These are phyloP conservation scores for Cossypha polioptera DNA, from an alignment of 2,797 vertebrate genomes.

Conservation along the genomic window DNA sequence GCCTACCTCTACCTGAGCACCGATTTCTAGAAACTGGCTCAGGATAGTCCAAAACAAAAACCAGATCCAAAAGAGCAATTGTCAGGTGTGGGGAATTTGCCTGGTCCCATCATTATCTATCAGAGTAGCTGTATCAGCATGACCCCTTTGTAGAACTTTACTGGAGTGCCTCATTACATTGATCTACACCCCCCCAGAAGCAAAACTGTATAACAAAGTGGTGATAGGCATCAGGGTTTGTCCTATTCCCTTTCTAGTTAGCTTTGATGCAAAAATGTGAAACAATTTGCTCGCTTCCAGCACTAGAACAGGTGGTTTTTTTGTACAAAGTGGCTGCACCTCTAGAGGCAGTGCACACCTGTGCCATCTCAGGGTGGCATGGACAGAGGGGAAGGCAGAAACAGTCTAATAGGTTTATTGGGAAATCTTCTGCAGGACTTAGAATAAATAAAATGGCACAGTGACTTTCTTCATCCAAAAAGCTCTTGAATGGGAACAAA, in stretches of 20 bases:
- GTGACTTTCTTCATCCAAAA: neutral
- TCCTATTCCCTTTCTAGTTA: fast-evolving
- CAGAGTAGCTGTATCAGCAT: neutral
- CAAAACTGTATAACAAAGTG: neutral
- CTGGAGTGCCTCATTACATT: neutral
- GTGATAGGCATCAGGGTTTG: neutral
- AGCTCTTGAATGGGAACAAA: neutral
- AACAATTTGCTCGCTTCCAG: neutral
- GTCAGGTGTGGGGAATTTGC: neutral
- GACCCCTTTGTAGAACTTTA: neutral
- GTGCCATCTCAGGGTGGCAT: neutral
- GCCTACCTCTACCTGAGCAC: neutral
- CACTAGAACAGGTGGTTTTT: neutral
- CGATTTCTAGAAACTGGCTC: neutral
- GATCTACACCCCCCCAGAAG: neutral
- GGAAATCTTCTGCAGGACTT: neutral
- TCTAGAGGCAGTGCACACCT: neutral
- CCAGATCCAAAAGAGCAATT: fast-evolving
- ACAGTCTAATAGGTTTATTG: neutral
- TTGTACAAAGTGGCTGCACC: neutral
- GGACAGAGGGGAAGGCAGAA: neutral
- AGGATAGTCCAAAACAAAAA: neutral
- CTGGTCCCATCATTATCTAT: neutral
- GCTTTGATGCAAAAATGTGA: neutral
- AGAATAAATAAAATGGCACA: neutral